Evolutionary conservation across 2,113 vertebrate genomes (phyloP).

Genomic region (Glaucomys volans): DNA sequence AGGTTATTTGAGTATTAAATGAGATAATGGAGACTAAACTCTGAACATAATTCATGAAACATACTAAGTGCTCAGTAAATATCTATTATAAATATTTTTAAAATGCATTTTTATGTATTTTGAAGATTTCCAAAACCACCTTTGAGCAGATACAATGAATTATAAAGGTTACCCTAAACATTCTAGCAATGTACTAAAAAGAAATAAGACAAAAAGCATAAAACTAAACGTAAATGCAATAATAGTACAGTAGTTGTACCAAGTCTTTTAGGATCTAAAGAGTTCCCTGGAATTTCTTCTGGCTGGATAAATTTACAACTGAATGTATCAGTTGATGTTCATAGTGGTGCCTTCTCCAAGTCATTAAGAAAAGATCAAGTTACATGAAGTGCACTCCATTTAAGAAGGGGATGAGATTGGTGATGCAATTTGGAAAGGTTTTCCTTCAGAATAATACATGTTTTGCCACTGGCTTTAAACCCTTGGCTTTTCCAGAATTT

Average conservation of each 20-base stretch:
- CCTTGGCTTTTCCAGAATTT: not conserved
- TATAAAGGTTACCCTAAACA: not conserved
- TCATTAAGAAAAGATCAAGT: conserved; percentile 55
- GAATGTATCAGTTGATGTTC: not conserved
- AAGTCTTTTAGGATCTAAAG: not conserved
- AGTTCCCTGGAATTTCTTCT: conserved; percentile 21
- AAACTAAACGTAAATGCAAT: not conserved
- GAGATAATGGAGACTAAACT: not conserved
- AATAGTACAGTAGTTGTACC: not conserved
- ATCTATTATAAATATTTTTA: conserved; percentile 27
- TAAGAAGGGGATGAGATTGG: not conserved
- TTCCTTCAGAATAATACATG: not conserved
- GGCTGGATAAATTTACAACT: conserved; percentile 11
- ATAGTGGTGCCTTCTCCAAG: conserved; percentile 25
- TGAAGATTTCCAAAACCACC: not conserved
- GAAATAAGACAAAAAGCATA: conserved; percentile 19
- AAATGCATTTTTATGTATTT: conserved; percentile 5
- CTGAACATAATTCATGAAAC: not conserved
- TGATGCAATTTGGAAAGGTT: conserved; percentile 1
- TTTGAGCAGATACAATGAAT: not conserved
- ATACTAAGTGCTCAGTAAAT: conserved; percentile 1
- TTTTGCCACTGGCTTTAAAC: not conserved
- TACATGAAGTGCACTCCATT: not conserved
- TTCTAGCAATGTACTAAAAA: not conserved
- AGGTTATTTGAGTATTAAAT: not conserved